phyloP scores from a whole-genome alignment of 2,797 vertebrate genomes.

The Coreius guichenoti region DNA sequence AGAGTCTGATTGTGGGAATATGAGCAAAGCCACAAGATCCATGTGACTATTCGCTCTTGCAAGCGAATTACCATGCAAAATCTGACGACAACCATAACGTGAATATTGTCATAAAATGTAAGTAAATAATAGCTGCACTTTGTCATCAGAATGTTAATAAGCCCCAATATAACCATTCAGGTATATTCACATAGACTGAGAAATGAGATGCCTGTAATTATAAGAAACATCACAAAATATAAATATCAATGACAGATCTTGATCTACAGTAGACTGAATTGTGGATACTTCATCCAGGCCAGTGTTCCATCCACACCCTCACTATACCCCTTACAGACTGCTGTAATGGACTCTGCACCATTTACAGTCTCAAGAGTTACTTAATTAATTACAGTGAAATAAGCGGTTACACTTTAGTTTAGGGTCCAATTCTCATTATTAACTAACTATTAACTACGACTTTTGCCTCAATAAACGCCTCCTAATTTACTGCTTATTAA shows the following conservation, averaged over 20 bases:
- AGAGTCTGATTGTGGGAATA: neutral
- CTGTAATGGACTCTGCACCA: slow-evolving; percentile 30
- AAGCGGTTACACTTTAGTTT: neutral
- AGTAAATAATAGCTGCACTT: neutral
- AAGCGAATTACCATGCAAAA: neutral
- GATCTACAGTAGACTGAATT: neutral
- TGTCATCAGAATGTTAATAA: neutral
- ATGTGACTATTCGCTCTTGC: neutral
- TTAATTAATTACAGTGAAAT: slow-evolving; percentile 35
- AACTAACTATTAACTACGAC: no score
- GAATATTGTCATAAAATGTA: neutral
- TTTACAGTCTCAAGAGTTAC: slow-evolving; percentile 20
- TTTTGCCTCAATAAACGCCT: no score
- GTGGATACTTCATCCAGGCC: neutral
- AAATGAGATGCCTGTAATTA: neutral
- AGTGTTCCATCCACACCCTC: slow-evolving; percentile 47
- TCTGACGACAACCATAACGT: neutral
- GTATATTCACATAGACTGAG: neutral
- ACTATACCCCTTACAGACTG: slow-evolving; percentile 39
- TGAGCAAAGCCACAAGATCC: neutral
- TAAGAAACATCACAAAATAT: neutral
- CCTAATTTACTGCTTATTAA: no score
- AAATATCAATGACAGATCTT: neutral
- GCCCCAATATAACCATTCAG: neutral
- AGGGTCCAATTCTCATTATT: no score